phyloP scores from a whole-genome alignment of 2,888 invertebrate species.

The Sminthurides aquaticus region DNA sequence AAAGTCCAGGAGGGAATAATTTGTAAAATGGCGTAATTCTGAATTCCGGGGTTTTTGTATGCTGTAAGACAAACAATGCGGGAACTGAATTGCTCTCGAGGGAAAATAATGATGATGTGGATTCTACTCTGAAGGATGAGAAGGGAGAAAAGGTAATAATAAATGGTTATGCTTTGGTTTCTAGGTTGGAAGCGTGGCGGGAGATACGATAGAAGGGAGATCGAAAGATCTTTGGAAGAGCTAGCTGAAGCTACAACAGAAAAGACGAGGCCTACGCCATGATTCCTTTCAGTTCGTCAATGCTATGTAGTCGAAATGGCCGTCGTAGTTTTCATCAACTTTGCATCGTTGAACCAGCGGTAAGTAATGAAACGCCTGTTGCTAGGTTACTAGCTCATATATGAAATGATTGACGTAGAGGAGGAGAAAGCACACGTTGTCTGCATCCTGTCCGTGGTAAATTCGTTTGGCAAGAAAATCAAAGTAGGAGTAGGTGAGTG shows the following conservation, averaged over 20 bases:
- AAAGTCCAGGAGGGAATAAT: background rate
- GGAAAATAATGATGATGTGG: too few relatives aligned
- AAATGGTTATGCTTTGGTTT: too few relatives aligned
- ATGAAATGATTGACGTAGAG: background rate
- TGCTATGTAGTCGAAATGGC: slow-evolving; percentile 37
- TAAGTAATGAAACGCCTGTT: slow-evolving; percentile 21
- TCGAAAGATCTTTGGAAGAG: background rate
- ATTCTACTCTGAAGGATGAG: too few relatives aligned
- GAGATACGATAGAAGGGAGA: too few relatives aligned
- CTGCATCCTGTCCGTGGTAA: too few relatives aligned
- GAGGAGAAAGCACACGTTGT: too few relatives aligned
- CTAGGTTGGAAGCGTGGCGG: too few relatives aligned
- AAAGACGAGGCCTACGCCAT: slow-evolving; percentile 30
- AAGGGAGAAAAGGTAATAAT: too few relatives aligned
- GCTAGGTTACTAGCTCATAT: too few relatives aligned
- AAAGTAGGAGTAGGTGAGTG: too few relatives aligned
- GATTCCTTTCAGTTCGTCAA: slow-evolving; percentile 41
- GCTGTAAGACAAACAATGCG: background rate
- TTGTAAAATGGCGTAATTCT: background rate
- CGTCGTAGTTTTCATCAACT: slow-evolving; percentile 30
- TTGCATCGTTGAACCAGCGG: slow-evolving; percentile 36
- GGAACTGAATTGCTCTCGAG: background rate
- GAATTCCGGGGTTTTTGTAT: background rate
- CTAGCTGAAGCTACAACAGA: background rate
- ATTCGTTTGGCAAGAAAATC: too few relatives aligned